Evolutionary conservation across 2,888 invertebrate genomes (phyloP), one percentile per base, ranked within the genome.

Genomic region (Corythucha ciliata): DNA sequence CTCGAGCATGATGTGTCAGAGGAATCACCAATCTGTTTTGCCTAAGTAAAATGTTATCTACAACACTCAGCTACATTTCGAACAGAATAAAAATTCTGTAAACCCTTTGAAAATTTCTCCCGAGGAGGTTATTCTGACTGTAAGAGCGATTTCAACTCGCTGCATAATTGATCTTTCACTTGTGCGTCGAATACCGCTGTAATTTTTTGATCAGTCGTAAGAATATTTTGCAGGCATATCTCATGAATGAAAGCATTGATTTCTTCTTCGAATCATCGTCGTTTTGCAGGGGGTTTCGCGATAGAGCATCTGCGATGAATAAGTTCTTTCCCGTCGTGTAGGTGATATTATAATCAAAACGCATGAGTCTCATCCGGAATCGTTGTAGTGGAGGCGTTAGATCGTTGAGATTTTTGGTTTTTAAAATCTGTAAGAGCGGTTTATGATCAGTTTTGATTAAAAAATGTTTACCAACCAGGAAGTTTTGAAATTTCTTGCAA

Each of bases 371-470:
- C 32, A 45, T 29, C n/a, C 45, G 10, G 18, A 45, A 29, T n/a
- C 45, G 45, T 29, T 45, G 45, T 32, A 45, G 20, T 16, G 32
- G 16, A 6, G 45, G 45, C 27, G 14, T 29, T 14, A 45, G 32
- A 29, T 45, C 45, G 22, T 45, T 33, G 21, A 45, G 20, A 27
- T 45, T 7, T 14, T 45, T 45, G 7, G 45, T 45, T 45, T 45
- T 45, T 10, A 45, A 45, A 4, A 45, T 45, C 14, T 45, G 45
- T 22, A 45, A 7, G 12, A 45, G 14, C 3, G 45, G 45, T 20
- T 45, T 45, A 14, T 45, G 45, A 45, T 45, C 45, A 8, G 45
- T 45, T 21, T 45, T 21, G 8, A 45, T 45, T n/a, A 32, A 20
- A 22, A 20, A 29, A 21, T 32, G 27, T 22, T 45, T 45, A 4